Evolutionary conservation across 1,140 invertebrate genomes (phyloP).

Genomic region (Drosophila burlai): DNA sequence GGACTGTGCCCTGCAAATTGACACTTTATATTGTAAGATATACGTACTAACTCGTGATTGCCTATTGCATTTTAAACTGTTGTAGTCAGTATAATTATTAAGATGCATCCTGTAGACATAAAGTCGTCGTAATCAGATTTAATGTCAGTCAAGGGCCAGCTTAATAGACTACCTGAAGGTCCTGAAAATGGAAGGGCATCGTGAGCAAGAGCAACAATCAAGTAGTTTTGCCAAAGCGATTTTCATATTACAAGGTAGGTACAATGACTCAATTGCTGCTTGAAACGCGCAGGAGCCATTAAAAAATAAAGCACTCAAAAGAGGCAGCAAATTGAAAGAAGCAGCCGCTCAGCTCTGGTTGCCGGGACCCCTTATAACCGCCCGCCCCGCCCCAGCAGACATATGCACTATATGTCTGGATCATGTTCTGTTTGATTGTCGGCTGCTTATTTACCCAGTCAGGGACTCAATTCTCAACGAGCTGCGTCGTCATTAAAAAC

Average conservation of each 20-base stretch:
- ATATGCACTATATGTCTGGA: conserved; percentile 32
- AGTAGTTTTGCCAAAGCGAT: conserved; percentile 35
- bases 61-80: neutral
- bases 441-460: conserved; percentile 23
- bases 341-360: conserved; percentile 25
- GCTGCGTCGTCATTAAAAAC: conserved; percentile 63
- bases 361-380: neutral
- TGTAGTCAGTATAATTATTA: neutral
- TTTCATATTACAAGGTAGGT: conserved; percentile 35
- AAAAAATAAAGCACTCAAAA: conserved; percentile 54
- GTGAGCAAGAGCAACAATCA: conserved; percentile 39
- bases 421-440: conserved; percentile 34
- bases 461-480: conserved; percentile 24
- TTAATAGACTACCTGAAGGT: neutral
- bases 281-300: conserved; percentile 38
- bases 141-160: neutral
- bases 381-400: neutral
- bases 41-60: neutral
- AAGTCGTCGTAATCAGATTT: neutral
- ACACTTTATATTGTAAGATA: neutral
- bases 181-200: conserved; percentile 16
- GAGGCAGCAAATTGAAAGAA: conserved; percentile 49
- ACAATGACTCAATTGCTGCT: conserved; percentile 58
- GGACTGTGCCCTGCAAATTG: neutral
- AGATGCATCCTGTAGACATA: neutral